Evolutionary conservation across 2,797 vertebrate genomes (phyloP), one percentile per base, ranked within the genome.

Genomic region (Spheniscus humboldti): DNA sequence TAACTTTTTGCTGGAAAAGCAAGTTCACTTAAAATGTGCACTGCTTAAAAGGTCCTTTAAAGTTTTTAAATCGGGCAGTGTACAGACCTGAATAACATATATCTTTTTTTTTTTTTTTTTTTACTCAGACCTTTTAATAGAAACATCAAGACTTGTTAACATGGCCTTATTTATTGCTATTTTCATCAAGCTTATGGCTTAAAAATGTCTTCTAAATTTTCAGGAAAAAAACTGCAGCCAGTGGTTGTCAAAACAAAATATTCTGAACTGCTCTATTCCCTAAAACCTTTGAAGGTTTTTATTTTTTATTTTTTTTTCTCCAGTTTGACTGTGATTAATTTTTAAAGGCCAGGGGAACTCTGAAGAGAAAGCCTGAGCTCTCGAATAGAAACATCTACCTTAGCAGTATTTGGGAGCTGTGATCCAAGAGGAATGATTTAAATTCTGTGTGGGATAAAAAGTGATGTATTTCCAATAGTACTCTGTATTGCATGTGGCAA

Each of bases 311-410:
- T 8, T 27, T 9, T 6, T 9, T 17, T 28, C 13, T 9, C 11
- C 27, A 33, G 30, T 71, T 85, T 86, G 73, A 69, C 86, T 85
- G 59, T 72, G 75, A 92, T 91, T 92, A 89, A 94, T 85, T 94
- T 95, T 90, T 86, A 91, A 94, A 91, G 60, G 50, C 53, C 28
- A 23, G 23, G 64, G 43, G 27, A 94, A 24, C 64, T 97, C 78
- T 64, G 45, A 94, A 62, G 50, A 88, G 66, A 83, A 71, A 86
- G 13, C 78, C 64, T 60, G 53, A 91, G 37, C 84, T 28, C 30
- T 94, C 6, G 3, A 45, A 75, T 4, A 75, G 82, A 85, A 96
- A 60, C 33, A 57, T 74, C 64, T 80, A 43, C 72, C 28, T 92
- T 88, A 92, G 43, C 67, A 71, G 23, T 50, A 35, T 31, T 73